A percentile compares a stretch with the other conserved stretches of the same genome.
Evolutionary conservation across 2,113 vertebrate species (phyloP).

Genomic region (Ctenomys sociabilis): DNA sequence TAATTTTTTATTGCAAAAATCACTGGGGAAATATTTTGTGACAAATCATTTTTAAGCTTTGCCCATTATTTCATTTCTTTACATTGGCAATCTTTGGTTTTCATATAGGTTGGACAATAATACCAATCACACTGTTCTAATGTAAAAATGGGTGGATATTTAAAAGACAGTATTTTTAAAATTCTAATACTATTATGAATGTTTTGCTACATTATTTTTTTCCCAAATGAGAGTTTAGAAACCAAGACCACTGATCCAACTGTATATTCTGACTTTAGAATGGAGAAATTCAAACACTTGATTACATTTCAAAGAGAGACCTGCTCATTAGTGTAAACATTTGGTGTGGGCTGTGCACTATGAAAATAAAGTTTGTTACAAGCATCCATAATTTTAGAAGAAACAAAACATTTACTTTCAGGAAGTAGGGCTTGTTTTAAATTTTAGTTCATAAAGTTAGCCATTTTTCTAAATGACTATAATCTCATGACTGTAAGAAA

Average conservation of each 20-base stretch:
- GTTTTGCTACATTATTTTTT: conserved; percentile 61
- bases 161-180: conserved; percentile 24
- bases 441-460: conserved; percentile 33
- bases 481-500: conserved; percentile 53
- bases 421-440: conserved; percentile 52
- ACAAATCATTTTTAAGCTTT: conserved; percentile 62
- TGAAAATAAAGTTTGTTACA: not conserved
- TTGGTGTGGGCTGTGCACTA: not conserved
- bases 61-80: conserved; percentile 38
- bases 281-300: conserved; percentile 63
- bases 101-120: conserved; percentile 50
- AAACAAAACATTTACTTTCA: conserved; percentile 59
- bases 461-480: conserved; percentile 53
- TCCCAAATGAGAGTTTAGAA: not conserved
- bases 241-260: not conserved
- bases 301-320: conserved; percentile 69
- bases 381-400: conserved; percentile 54
- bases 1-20: conserved; percentile 44
- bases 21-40: conserved; percentile 29
- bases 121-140: not conserved
- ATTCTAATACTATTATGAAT: conserved; percentile 58
- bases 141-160: conserved; percentile 55
- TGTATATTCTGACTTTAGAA: conserved; percentile 58
- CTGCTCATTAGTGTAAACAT: conserved; percentile 62
- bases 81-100: conserved; percentile 72